These are phyloP conservation scores for Datnioides undecimradiatus DNA, from an alignment of 2,113 vertebrate genomes.

Conservation along the genomic window DNA sequence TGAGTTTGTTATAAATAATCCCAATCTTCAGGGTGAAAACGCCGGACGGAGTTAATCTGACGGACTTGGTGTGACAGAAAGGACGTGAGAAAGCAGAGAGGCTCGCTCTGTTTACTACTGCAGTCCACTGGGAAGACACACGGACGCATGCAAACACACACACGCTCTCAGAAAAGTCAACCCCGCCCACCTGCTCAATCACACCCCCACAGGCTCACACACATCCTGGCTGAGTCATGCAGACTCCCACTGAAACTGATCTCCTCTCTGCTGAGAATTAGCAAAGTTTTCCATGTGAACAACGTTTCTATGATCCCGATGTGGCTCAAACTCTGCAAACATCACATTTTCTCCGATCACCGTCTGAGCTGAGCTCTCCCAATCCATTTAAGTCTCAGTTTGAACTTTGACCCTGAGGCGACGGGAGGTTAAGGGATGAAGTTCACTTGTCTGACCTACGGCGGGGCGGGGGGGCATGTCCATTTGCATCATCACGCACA, in stretches of 20 bases:
- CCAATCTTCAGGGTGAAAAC: conserved; percentile 13
- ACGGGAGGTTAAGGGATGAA: conserved; percentile 20
- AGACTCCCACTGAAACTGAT: conserved; percentile 49
- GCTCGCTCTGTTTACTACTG: conserved; percentile 65
- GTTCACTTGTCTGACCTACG: neutral
- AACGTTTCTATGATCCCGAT: neutral
- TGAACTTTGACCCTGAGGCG: conserved; percentile 39
- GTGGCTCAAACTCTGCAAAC: neutral
- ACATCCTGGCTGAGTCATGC: conserved; percentile 71
- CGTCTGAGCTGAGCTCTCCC: neutral
- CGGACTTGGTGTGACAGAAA: conserved; percentile 23
- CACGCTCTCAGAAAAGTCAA: conserved; percentile 25
- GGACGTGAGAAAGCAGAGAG: conserved; percentile 37
- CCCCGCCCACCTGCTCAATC: conserved; percentile 55
- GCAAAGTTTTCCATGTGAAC: conserved; percentile 12
- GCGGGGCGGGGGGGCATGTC: conserved; percentile 5
- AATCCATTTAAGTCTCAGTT: conserved; percentile 2
- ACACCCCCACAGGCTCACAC: conserved; percentile 63
- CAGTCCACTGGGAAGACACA: conserved; percentile 28
- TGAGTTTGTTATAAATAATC: conserved; percentile 34
- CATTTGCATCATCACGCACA: neutral
- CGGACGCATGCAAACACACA: neutral
- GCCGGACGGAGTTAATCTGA: conserved; percentile 29
- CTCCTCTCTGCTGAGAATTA: neutral
- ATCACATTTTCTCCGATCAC: neutral